A percentile compares a stretch with the other conserved stretches of the same genome.
Conservation (phyloP, 1,140 invertebrate species). For the Caenorhabditis remanei region DNA sequence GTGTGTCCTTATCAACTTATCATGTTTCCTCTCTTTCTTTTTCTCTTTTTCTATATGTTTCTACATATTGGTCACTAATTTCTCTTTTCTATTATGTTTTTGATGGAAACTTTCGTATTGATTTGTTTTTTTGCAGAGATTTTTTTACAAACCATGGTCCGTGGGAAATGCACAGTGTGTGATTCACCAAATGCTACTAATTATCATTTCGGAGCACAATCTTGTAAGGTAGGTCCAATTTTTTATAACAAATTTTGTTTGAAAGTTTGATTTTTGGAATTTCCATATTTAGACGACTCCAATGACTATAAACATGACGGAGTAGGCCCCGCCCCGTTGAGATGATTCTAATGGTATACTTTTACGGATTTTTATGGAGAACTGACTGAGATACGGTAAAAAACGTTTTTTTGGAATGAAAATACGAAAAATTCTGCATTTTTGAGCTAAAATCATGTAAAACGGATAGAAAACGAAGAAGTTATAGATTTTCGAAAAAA, state of each 20-base stretch:
- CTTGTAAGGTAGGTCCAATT: neutral
- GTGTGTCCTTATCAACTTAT: neutral
- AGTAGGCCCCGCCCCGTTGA: too few relatives aligned
- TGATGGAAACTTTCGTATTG: neutral
- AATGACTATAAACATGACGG: too few relatives aligned
- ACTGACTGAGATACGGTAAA: too few relatives aligned
- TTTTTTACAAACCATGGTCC: neutral
- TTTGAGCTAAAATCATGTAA: too few relatives aligned
- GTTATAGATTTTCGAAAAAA: neutral
- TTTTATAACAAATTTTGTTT: neutral
- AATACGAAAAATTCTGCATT: too few relatives aligned
- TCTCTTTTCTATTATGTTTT: neutral
- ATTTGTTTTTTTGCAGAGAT: neutral
- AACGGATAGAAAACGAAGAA: neutral
- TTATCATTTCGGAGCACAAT: constrained; percentile 40
- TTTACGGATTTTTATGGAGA: too few relatives aligned
- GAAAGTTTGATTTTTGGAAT: too few relatives aligned
- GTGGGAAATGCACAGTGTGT: constrained; percentile 19
- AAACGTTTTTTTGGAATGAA: too few relatives aligned
- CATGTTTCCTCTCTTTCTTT: neutral
- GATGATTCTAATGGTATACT: too few relatives aligned
- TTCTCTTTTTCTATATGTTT: neutral
- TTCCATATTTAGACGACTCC: too few relatives aligned
- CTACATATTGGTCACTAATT: neutral
- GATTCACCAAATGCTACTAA: constrained; percentile 30